phyloP scores from a whole-genome alignment of 1,140 invertebrate species.

The Drosophila orosa region DNA sequence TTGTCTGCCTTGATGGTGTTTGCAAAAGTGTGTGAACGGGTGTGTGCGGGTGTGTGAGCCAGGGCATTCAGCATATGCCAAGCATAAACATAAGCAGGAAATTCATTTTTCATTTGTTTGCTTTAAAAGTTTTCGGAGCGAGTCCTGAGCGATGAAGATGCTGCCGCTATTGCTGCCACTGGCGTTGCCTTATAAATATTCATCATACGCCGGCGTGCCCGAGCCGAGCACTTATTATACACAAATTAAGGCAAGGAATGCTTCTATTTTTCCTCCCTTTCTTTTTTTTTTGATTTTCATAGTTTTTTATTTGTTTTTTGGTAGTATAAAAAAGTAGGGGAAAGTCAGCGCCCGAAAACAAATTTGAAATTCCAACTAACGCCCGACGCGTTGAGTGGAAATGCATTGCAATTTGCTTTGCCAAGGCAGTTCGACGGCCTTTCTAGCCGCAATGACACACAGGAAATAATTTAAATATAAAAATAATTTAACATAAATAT shows the following conservation, averaged over 20 bases:
- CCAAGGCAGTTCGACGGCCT: slow-evolving; percentile 68
- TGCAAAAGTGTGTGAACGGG: slow-evolving; percentile 16
- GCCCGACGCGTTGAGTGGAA: slow-evolving; percentile 51
- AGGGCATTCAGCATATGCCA: slow-evolving; percentile 76
- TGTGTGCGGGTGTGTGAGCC: slow-evolving; percentile 36
- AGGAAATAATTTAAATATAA: slow-evolving; percentile 4
- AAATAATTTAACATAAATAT: background rate
- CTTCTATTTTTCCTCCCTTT: slow-evolving; percentile 17
- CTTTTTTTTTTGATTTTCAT: slow-evolving; percentile 6
- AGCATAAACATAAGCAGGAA: slow-evolving; percentile 80
- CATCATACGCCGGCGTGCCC: slow-evolving; percentile 68
- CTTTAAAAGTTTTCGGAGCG: slow-evolving; percentile 66
- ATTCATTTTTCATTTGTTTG: slow-evolving; percentile 83
- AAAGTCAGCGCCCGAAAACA: slow-evolving; percentile 45
- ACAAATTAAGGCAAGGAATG: slow-evolving; percentile 73
- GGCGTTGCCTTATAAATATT: slow-evolving; percentile 72
- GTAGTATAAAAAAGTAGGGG: background rate
- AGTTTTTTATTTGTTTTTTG: slow-evolving; percentile 2
- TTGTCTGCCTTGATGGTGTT: slow-evolving; percentile 66
- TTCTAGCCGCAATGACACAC: slow-evolving; percentile 34
- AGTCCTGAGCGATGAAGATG: slow-evolving; percentile 55
- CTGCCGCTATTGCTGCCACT: slow-evolving; percentile 38
- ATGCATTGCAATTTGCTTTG: slow-evolving; percentile 66
- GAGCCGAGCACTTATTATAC: slow-evolving; percentile 75
- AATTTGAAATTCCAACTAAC: slow-evolving; percentile 79